Evolutionary conservation across 2,113 vertebrate species (phyloP).

Genomic region (Vombatus ursinus): DNA sequence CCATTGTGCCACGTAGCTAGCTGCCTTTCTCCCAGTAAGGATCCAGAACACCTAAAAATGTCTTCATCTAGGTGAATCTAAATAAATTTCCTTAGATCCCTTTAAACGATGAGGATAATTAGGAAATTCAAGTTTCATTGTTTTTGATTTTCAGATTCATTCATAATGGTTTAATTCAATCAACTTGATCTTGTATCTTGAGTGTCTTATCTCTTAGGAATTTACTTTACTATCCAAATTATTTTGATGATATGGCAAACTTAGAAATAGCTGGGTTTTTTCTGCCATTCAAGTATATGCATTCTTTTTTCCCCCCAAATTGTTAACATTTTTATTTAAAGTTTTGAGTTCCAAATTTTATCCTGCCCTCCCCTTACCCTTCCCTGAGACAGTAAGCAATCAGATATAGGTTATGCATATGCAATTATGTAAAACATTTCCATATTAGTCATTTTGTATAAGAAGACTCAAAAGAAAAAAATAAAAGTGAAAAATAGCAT

Average conservation of each 20-base stretch:
- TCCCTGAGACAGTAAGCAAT: too few relatives aligned
- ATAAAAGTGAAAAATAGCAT: too few relatives aligned
- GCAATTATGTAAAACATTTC: too few relatives aligned
- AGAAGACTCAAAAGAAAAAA: too few relatives aligned
- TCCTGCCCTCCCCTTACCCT: too few relatives aligned
- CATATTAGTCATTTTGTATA: too few relatives aligned
- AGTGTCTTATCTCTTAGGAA: slow-evolving; percentile 33
- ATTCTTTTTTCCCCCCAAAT: background rate
- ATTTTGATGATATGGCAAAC: background rate
- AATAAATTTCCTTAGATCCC: slow-evolving; percentile 6
- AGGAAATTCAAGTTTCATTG: slow-evolving; percentile 17
- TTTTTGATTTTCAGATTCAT: slow-evolving; percentile 1
- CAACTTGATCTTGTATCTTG: slow-evolving; percentile 13
- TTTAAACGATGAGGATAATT: slow-evolving; percentile 34
- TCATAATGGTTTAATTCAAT: background rate
- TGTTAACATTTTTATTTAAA: too few relatives aligned
- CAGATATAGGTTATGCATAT: too few relatives aligned
- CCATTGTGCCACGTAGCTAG: background rate
- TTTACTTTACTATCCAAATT: background rate
- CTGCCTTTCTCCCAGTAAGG: background rate
- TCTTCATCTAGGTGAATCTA: background rate
- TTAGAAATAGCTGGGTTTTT: slow-evolving; percentile 16
- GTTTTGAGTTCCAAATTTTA: too few relatives aligned
- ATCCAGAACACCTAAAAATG: background rate
- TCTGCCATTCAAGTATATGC: background rate